phyloP scores from a whole-genome alignment of 2,113 vertebrate genomes.

The Clupea harengus region DNA sequence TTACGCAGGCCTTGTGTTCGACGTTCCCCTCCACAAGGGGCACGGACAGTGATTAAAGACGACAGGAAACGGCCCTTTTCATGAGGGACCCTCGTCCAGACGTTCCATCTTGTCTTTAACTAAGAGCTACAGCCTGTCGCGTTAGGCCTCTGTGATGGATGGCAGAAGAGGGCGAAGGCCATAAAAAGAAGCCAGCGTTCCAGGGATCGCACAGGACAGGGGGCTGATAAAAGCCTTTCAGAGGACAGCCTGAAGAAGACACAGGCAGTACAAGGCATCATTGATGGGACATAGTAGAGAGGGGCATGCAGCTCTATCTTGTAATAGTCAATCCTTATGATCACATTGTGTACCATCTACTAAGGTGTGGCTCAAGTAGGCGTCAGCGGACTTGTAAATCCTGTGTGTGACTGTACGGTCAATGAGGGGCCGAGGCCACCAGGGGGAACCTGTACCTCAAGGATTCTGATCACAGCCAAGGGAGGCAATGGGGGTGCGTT shows the following conservation, averaged over 20 bases:
- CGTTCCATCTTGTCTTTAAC: conserved; percentile 3
- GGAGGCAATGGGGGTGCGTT: not conserved
- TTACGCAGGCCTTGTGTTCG: not conserved
- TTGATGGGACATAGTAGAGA: not conserved
- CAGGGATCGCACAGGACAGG: not conserved
- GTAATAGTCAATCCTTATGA: not conserved
- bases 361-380: not conserved
- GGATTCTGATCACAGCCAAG: not conserved
- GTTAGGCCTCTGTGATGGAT: not conserved
- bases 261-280: not conserved
- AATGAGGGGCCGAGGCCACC: not conserved
- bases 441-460: not conserved
- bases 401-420: not conserved
- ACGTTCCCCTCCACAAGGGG: not conserved
- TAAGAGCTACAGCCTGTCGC: not conserved
- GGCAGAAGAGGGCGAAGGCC: not conserved
- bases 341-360: not conserved
- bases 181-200: not conserved
- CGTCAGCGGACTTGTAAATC: not conserved
- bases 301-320: too few relatives aligned
- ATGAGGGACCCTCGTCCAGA: not conserved
- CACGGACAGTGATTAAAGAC: not conserved
- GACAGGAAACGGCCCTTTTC: not conserved
- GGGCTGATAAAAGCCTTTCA: not conserved
- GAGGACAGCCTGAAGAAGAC: not conserved